Evolutionary conservation across 2,888 invertebrate species (phyloP).

Genomic region (Tipula vernalis): DNA sequence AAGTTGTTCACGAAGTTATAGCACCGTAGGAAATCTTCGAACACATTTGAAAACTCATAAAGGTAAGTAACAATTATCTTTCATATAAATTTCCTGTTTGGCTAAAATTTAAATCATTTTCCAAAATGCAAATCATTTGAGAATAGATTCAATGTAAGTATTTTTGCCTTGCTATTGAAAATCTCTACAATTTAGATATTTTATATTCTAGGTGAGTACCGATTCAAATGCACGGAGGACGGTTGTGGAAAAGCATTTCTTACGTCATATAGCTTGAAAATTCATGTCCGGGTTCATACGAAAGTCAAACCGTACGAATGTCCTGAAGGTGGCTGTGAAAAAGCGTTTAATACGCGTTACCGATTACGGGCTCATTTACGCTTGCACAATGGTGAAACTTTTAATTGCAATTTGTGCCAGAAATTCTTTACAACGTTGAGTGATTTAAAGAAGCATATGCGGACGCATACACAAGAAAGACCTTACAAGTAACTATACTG

Average conservation of each 20-base stretch:
- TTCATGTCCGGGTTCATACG: slow-evolving; percentile 87
- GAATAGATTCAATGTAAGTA: background rate
- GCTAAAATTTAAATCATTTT: background rate
- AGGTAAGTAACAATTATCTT: slow-evolving; percentile 45
- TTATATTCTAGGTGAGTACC: slow-evolving; percentile 69
- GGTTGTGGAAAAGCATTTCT: slow-evolving; percentile 87
- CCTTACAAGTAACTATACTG: slow-evolving; percentile 56
- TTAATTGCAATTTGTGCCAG: slow-evolving; percentile 79
- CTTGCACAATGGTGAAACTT: slow-evolving; percentile 87
- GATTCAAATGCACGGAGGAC: slow-evolving; percentile 79
- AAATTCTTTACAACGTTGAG: slow-evolving; percentile 90
- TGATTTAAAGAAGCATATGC: slow-evolving; percentile 85
- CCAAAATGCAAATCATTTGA: background rate
- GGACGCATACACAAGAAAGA: slow-evolving; percentile 84
- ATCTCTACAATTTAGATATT: slow-evolving; percentile 13
- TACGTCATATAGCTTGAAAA: slow-evolving; percentile 89
- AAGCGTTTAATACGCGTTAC: slow-evolving; percentile 90
- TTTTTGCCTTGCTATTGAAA: slow-evolving; percentile 11
- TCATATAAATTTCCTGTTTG: background rate
- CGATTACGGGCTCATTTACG: slow-evolving; percentile 82
- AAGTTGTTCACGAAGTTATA: slow-evolving; percentile 78
- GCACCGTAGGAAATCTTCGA: slow-evolving; percentile 84
- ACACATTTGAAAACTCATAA: slow-evolving; percentile 94
- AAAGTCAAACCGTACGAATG: slow-evolving; percentile 88
- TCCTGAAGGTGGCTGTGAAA: slow-evolving; percentile 67